Evolutionary conservation across 2,113 vertebrate genomes (phyloP), one percentile per base, ranked within the genome.

Genomic region (Indri indri): DNA sequence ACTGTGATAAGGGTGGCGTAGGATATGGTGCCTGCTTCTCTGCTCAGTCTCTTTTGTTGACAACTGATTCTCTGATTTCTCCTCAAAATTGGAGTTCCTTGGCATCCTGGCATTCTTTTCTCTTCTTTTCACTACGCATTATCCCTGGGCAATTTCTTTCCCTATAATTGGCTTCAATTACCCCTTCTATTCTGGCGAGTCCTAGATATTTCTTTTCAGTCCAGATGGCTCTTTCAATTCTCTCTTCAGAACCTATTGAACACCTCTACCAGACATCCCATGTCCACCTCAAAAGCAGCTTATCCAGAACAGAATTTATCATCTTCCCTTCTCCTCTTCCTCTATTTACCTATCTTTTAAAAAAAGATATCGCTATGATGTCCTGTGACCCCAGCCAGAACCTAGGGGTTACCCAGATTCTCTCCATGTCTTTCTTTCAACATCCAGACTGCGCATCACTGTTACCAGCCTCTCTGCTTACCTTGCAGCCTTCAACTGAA

Each of bases 191-290:
- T 25, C 52, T 76, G 40, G 32, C 14, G 23, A 86, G 27, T 13
- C 37, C 37, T 79, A 61, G 54, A 47, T 65, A 37, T 63, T 94
- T 91, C 80, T 93, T 93, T 95, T 73, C 61, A 91, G 16, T 54
- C 22, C 77, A 47, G 20, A 50, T 82, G 74, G 17, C 20, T 68
- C 30, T 73, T 63, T 68, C 37, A 73, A 59, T 84, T 84, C 27
- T 89, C 27, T 59, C 47, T 65, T 3, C 6, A 42, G 50, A 83
- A 23, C 9, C 66, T 40, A 52, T 16, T 37, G 59, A 81, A 71
- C 32, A 81, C 25, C 47, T 86, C 25, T 42, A 40, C 23, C 27
- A 68, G 25, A 25, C 71, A 37, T 14, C 32, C 16, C 25, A n/a
- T 54, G 52, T 10, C 61, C 25, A 37, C 82, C 25, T 90, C 59